Base-by-base conservation (phyloP, 1,140 invertebrate genomes). In the Vanessa tameamea region DNA sequence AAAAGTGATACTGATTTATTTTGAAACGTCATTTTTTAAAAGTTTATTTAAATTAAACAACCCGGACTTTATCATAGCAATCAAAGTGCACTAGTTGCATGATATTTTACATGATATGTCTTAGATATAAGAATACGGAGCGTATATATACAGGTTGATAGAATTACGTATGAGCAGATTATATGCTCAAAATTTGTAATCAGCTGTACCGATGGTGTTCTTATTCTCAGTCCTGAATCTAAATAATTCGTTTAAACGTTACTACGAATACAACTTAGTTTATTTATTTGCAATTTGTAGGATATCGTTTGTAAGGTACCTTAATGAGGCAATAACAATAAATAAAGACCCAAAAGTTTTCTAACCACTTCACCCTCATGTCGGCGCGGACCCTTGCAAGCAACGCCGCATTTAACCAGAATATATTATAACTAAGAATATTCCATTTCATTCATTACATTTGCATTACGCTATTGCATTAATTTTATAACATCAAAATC, bases 311-410 rank as follows among this genome's bases (percentile, higher is more conserved):
- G 81, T 82, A 90, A 87, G 85, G 86, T 88, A 89, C 89, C 87
- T 88, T 92, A 92, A 92, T 91, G 89, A 92, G 88, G 89, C 81
- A 88, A 92, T 92, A 92, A 92, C 89, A 92, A 92, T 92, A 92
- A 92, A 92, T 92, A 92, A 91, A 85, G 91, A 89, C 91, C 89
- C 90, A 90, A 92, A 92, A 92, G 85, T 92, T 92, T 89, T 87
- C 87, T 90, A 86, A 82, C 86, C 82, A 83, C 84, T 86, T 85
- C 86, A 84, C 87, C 84, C 86, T 81, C 78, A 76, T 80, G 84
- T 82, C 72, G 80, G 75, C 74, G 73, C 80, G 81, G 83, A 87
- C 88, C 89, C 88, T 89, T 83, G 82, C 83, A 87, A 91, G 89
- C 81, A 87, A 84, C 86, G 72, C 68, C 82, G 83, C 87, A 87